Evolutionary conservation across 2,113 vertebrate genomes (phyloP).

Genomic region (Rousettus leschenaultii): DNA sequence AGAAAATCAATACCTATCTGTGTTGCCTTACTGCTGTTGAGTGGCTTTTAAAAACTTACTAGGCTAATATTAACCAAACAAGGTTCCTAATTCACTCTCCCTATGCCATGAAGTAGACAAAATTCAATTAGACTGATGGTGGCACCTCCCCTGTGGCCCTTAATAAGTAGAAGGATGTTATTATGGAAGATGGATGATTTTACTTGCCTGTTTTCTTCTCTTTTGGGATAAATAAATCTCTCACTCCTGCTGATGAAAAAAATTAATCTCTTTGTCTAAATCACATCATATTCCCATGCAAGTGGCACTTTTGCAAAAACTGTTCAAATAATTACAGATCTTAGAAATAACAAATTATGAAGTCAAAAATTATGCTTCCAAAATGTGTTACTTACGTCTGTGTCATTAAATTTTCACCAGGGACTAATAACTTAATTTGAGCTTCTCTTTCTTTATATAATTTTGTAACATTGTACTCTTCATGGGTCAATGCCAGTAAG

Average conservation of each 20-base stretch:
- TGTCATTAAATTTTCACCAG: slow-evolving; percentile 51
- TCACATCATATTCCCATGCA: not conserved
- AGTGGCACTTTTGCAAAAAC: slow-evolving; percentile 30
- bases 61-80: not conserved
- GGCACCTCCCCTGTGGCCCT: not conserved
- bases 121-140: not conserved
- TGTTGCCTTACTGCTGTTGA: not conserved
- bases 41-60: not conserved
- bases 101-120: not conserved
- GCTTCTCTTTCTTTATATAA: slow-evolving; percentile 19
- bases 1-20: not conserved
- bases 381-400: slow-evolving; percentile 14
- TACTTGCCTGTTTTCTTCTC: not conserved
- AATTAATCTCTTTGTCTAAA: slow-evolving; percentile 28
- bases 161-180: not conserved
- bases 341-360: slow-evolving; percentile 48
- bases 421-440: slow-evolving; percentile 59
- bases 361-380: slow-evolving; percentile 53
- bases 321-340: slow-evolving; percentile 51
- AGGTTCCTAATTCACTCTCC: not conserved
- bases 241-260: slow-evolving; percentile 12
- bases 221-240: slow-evolving; percentile 4
- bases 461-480: slow-evolving; percentile 20
- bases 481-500: slow-evolving; percentile 15
- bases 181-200: not conserved